Evolutionary conservation across 2,797 vertebrate species (phyloP), one percentile per base, ranked within the genome.

Genomic region (Odontamblyopus lacepedii): DNA sequence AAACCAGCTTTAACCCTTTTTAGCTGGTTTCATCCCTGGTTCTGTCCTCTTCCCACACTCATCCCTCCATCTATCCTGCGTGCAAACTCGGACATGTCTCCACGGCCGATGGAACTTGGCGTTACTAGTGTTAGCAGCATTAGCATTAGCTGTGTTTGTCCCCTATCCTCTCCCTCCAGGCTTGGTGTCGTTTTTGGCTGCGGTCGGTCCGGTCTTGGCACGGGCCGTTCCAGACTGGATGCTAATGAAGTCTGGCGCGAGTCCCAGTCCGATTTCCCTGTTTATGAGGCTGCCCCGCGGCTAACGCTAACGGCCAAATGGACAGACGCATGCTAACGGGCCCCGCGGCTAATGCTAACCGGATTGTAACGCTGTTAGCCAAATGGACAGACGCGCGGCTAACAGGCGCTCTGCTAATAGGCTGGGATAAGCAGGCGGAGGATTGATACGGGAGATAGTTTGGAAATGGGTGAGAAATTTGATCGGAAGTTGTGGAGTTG

Each of bases 301-400:
- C 65, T 67, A 51, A 51, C 44, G 64, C 64, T 51, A 66, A 50
- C 64, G 23, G 50, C 48, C 48, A 19, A 64, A 73, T 13, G 35
- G 61, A 66, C 64, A 66, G 64, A 66, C 64, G 64, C 41, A 19
- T 3, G 67, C 64, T 66, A 66, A 66, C 64, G 64, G 64, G 57
- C 53, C 29, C 48, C 50, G 57, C 35, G 65, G 65, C 65, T 67
- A 67, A 67, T 55, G 65, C 65, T 67, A 67, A 67, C 65, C 26
- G 65, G 48, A 30, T 53, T 53, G 26, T 32, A n/a, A 19, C 23
- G 56, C 59, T 61, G 19, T 29, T 67, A 50, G 53, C 50, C 30
- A n/a, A 65, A 73, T 15, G 27, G 62, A 53, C 65, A 67, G 65
- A 67, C 27, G 65, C 15, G 15, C 9, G 29, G 55, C 48, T 55